Evolutionary conservation across 2,797 vertebrate genomes (phyloP).

Genomic region (Neostethus bicornis): DNA sequence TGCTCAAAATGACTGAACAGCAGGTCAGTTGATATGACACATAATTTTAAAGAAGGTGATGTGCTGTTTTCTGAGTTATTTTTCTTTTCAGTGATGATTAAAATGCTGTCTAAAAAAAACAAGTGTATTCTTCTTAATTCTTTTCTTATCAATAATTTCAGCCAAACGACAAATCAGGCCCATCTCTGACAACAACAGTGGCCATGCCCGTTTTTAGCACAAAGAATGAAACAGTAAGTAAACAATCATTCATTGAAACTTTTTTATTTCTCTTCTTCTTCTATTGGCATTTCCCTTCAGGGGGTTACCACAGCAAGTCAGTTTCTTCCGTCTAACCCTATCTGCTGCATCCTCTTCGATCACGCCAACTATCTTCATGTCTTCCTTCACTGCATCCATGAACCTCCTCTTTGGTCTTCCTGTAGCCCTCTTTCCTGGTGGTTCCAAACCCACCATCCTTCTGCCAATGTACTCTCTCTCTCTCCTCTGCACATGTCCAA

Average conservation of each 20-base stretch:
- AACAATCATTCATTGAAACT: neutral
- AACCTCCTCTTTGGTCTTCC: too few relatives aligned
- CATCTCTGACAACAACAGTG: conserved; percentile 93
- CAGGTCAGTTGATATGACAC: neutral
- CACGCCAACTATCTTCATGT: too few relatives aligned
- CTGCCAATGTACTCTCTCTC: too few relatives aligned
- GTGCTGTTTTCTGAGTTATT: neutral
- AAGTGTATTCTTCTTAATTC: too few relatives aligned
- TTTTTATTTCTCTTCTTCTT: neutral
- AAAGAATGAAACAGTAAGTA: conserved; percentile 92
- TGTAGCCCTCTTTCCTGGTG: too few relatives aligned
- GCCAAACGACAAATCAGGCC: conserved; percentile 87
- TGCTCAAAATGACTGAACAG: neutral
- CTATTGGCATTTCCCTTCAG: too few relatives aligned
- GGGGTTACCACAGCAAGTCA: too few relatives aligned
- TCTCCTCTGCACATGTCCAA: too few relatives aligned
- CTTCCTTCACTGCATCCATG: too few relatives aligned
- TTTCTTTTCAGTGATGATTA: conserved; percentile 6
- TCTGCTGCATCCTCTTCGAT: too few relatives aligned
- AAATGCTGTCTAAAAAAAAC: neutral
- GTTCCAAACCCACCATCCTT: too few relatives aligned
- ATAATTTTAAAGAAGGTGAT: neutral
- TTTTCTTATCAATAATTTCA: conserved; percentile 64
- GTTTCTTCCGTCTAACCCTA: too few relatives aligned
- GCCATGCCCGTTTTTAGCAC: conserved; percentile 99